phyloP scores from a whole-genome alignment of 2,888 invertebrate genomes.

The Xiphydria camelus region DNA sequence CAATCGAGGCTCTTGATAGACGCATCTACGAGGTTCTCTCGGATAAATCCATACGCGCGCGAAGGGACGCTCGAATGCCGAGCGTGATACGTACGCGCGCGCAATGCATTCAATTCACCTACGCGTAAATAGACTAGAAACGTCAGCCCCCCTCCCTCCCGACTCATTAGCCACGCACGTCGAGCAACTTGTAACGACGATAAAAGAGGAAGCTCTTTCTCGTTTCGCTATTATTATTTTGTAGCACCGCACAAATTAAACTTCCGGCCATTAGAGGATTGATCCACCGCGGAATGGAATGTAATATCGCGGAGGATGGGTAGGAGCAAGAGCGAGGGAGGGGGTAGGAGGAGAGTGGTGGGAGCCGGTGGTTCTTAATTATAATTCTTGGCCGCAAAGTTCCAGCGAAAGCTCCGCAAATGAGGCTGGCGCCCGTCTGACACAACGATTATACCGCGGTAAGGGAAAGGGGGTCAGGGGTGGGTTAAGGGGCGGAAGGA shows the following conservation, averaged over 20 bases:
- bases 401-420: constrained; percentile 49
- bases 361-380: constrained; percentile 48
- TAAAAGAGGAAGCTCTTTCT: constrained; percentile 8
- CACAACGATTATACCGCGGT: constrained; percentile 36
- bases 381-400: constrained; percentile 54
- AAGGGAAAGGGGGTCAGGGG: constrained; percentile 6
- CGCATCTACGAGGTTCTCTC: no score
- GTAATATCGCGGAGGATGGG: constrained; percentile 46
- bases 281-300: constrained; percentile 49
- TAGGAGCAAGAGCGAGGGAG: constrained; percentile 13
- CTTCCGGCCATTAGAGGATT: constrained; percentile 50
- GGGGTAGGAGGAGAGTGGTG: constrained; percentile 15
- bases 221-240: constrained; percentile 37
- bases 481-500: constrained; percentile 13
- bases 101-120: no score
- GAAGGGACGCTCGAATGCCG: no score
- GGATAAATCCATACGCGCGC: no score
- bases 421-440: constrained; percentile 51
- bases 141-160: no score
- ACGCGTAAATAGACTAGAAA: no score
- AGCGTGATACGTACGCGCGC: no score
- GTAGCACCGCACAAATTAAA: constrained; percentile 47
- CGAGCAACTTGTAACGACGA: background rate
- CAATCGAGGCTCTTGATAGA: no score
- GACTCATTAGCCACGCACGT: no score